A percentile compares a stretch with the other conserved stretches of the same genome.
These are phyloP conservation scores for Polia nebulosa DNA, from an alignment of 2,888 invertebrate species.

Conservation along the genomic window DNA sequence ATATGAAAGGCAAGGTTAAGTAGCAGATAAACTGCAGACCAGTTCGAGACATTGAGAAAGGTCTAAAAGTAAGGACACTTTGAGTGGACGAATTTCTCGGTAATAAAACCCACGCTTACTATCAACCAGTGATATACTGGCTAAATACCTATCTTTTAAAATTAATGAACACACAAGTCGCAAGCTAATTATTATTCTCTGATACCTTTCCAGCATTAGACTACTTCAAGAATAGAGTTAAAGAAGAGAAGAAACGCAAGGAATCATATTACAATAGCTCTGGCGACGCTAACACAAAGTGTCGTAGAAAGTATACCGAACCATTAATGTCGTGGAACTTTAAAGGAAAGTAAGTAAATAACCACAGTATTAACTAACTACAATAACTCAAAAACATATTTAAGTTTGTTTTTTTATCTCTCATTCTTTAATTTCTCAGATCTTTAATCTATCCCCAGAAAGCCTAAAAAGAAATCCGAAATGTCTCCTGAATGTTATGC, in stretches of 20 bases:
- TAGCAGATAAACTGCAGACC: not conserved
- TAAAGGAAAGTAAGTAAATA: slow-evolving; percentile 81
- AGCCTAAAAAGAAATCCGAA: slow-evolving; percentile 77
- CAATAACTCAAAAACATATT: not conserved
- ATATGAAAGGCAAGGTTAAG: not conserved
- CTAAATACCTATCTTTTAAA: not conserved
- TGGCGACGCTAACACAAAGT: slow-evolving; percentile 78
- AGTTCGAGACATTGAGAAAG: not conserved
- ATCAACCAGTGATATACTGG: not conserved
- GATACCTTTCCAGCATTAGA: slow-evolving; percentile 76
- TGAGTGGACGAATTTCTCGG: not conserved
- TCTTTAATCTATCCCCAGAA: slow-evolving; percentile 65
- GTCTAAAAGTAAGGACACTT: not conserved
- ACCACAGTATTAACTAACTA: not conserved
- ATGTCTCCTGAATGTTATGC: slow-evolving; percentile 80
- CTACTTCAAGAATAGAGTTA: slow-evolving; percentile 74
- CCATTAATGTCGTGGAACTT: slow-evolving; percentile 84
- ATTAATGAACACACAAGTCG: not conserved
- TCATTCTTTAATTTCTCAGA: not conserved
- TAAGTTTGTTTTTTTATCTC: no score
- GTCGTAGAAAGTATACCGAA: slow-evolving; percentile 67
- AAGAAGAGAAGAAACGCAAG: slow-evolving; percentile 61
- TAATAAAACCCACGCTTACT: not conserved
- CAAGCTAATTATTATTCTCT: not conserved
- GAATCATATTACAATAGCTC: slow-evolving; percentile 72